Percentiles rank a stretch among this genome's conserved stretches.
Conservation (phyloP, 2,888 invertebrate species). For the Apoda limacodes region DNA sequence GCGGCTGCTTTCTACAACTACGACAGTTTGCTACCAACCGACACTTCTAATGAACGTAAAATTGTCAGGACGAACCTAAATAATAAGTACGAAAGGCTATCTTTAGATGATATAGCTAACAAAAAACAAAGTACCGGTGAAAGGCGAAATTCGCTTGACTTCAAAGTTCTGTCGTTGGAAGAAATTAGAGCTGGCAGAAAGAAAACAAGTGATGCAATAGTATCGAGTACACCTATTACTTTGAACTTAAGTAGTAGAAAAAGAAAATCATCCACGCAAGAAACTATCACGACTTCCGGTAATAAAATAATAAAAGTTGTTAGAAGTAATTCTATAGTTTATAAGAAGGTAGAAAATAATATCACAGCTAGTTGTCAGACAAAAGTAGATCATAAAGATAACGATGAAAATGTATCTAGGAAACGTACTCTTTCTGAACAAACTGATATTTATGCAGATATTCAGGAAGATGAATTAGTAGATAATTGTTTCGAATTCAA, state of each 20-base stretch:
- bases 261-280: conserved; percentile 52
- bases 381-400: conserved; percentile 32
- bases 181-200: conserved; percentile 60
- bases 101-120: conserved; percentile 62
- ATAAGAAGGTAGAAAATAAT: conserved; percentile 46
- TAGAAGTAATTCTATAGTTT: conserved; percentile 55
- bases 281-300: conserved; percentile 47
- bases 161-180: conserved; percentile 62
- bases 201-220: conserved; percentile 24
- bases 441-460: conserved; percentile 44
- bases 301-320: conserved; percentile 61
- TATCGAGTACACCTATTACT: conserved; percentile 38
- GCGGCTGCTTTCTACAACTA: conserved; percentile 80
- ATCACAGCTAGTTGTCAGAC: conserved; percentile 25
- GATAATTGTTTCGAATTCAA: conserved; percentile 57
- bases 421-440: conserved; percentile 52
- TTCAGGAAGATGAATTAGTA: conserved; percentile 48
- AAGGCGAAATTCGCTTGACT: conserved; percentile 39
- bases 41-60: conserved; percentile 32
- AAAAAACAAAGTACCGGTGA: conserved; percentile 31
- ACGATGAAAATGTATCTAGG: conserved; percentile 32
- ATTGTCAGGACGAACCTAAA: conserved; percentile 35
- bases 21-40: conserved; percentile 42
- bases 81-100: conserved; percentile 57
- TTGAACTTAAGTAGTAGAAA: conserved; percentile 46